Conservation (phyloP, 2,113 vertebrate genomes). For the Lamprologus tigripictilis region DNA sequence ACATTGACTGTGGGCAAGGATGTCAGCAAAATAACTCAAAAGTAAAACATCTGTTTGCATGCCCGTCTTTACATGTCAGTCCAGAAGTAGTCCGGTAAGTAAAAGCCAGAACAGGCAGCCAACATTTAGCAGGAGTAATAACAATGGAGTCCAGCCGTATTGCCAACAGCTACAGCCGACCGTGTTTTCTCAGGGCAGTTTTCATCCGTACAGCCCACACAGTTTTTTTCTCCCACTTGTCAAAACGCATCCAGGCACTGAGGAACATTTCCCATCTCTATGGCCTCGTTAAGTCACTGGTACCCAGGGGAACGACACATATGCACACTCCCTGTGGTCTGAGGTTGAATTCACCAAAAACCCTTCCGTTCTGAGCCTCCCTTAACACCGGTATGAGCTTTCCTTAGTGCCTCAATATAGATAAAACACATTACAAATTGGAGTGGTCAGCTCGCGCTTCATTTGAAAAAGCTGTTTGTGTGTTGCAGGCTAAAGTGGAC, state of each 20-base stretch:
- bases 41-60: conserved; percentile 18
- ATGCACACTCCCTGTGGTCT: conserved; percentile 20
- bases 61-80: not conserved
- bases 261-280: conserved; percentile 49
- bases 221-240: conserved; percentile 46
- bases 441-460: not conserved
- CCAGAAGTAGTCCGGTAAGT: conserved; percentile 17
- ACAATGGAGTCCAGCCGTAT: conserved; percentile 39
- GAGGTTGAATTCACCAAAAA: conserved; percentile 33
- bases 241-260: conserved; percentile 44
- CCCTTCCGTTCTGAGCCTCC: conserved; percentile 25
- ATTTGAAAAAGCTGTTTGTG: conserved; percentile 27
- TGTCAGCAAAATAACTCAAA: conserved; percentile 2
- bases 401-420: conserved; percentile 6
- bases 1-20: not conserved
- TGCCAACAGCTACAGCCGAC: conserved; percentile 52
- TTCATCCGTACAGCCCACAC: conserved; percentile 27
- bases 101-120: conserved; percentile 18
- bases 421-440: conserved; percentile 27
- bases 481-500: not conserved
- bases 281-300: conserved; percentile 41
- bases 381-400: not conserved
- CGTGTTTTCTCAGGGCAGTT: conserved; percentile 45
- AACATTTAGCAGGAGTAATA: conserved; percentile 49
- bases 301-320: conserved; percentile 8